Conservation (phyloP, 2,113 vertebrate genomes). For the Channa maculata region DNA sequence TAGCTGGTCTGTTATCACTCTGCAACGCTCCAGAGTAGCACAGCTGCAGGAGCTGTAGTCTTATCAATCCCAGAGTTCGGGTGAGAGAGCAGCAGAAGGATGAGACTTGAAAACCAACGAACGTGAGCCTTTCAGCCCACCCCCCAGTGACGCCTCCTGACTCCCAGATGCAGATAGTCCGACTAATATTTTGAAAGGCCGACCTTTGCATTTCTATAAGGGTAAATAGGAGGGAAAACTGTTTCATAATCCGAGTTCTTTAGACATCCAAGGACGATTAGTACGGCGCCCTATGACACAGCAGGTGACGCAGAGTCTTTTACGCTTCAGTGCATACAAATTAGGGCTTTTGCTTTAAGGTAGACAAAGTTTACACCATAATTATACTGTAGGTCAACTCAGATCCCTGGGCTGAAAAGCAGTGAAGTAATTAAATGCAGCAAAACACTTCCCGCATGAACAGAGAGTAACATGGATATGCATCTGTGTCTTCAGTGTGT, state of each 20-base stretch:
- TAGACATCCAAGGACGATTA: constrained; percentile 77
- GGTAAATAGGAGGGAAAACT: constrained; percentile 15
- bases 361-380: constrained; percentile 42
- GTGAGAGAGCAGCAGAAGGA: constrained; percentile 55
- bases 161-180: constrained; percentile 44
- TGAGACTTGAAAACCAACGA: constrained; percentile 50
- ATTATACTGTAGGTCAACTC: constrained; percentile 64
- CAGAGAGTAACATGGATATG: constrained; percentile 1
- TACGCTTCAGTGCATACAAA: constrained; percentile 69
- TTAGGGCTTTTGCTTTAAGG: constrained; percentile 44
- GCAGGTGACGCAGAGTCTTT: constrained; percentile 63
- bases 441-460: constrained; percentile 5
- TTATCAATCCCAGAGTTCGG: constrained; percentile 69
- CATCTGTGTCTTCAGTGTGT: background rate
- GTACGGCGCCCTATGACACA: constrained; percentile 62
- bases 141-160: constrained; percentile 28
- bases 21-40: constrained; percentile 58
- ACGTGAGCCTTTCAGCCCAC: constrained; percentile 33
- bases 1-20: constrained; percentile 68
- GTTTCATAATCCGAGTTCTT: constrained; percentile 67
- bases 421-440: constrained; percentile 30
- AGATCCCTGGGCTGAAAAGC: constrained; percentile 45
- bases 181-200: constrained; percentile 65
- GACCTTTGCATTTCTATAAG: constrained; percentile 71
- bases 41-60: constrained; percentile 68